phyloP scores from a whole-genome alignment of 2,888 invertebrate genomes.

The Trichopoda pennipes region DNA sequence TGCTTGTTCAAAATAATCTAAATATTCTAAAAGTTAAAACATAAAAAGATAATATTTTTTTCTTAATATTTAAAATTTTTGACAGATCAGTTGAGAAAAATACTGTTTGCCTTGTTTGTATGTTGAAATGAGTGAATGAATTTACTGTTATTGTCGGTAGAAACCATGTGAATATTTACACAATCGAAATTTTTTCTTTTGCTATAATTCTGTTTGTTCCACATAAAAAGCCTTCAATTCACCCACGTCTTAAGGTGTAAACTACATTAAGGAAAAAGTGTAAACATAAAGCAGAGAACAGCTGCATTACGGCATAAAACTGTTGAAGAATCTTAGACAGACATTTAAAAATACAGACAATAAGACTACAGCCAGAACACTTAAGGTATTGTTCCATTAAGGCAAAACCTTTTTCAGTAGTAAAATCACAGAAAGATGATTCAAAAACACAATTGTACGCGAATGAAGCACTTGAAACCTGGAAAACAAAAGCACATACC shows the following conservation, averaged over 20 bases:
- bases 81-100: slow-evolving; percentile 41
- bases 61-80: slow-evolving; percentile 20
- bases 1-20: background rate
- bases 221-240: slow-evolving; percentile 24
- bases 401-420: too few species aligned
- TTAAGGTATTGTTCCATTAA: background rate
- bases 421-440: too few species aligned
- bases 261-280: background rate
- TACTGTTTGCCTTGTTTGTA: slow-evolving; percentile 7
- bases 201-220: slow-evolving; percentile 16
- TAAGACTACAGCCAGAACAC: slow-evolving; percentile 1
- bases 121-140: slow-evolving; percentile 29
- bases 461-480: too few species aligned
- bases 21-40: slow-evolving; percentile 1
- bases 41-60: slow-evolving; percentile 13
- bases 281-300: slow-evolving; percentile 14
- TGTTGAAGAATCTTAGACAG: slow-evolving; percentile 2
- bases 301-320: slow-evolving; percentile 31
- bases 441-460: too few species aligned
- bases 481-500: too few species aligned
- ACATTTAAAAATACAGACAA: slow-evolving; percentile 20
- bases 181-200: slow-evolving; percentile 3
- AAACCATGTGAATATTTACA: slow-evolving; percentile 9
- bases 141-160: background rate
- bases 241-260: slow-evolving; percentile 52